phyloP scores from a whole-genome alignment of 1,140 invertebrate genomes.

The Aethina tumida region DNA sequence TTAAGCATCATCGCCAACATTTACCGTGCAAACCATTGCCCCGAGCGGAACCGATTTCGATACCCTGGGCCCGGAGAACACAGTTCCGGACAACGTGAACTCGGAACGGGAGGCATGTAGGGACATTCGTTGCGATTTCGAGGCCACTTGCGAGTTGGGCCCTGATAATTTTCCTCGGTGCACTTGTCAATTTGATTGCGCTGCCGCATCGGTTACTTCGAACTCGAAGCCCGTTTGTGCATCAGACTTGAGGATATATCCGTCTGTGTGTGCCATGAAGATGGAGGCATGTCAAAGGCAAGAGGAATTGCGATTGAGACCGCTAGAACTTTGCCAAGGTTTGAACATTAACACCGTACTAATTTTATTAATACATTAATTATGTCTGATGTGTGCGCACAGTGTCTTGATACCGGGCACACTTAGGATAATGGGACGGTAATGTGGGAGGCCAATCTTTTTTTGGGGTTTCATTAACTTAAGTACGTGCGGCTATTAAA shows the following conservation, averaged over 20 bases:
- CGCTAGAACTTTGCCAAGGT: slow-evolving; percentile 77
- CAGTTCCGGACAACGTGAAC: slow-evolving; percentile 20
- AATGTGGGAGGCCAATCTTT: too few relatives aligned
- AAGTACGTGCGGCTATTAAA: too few relatives aligned
- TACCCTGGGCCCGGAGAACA: slow-evolving; percentile 17
- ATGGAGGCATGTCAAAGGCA: slow-evolving; percentile 77
- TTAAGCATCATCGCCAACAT: too few relatives aligned
- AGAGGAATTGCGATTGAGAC: slow-evolving; percentile 65
- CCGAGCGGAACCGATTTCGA: slow-evolving; percentile 10
- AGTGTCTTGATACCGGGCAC: too few relatives aligned
- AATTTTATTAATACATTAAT: slow-evolving; percentile 19
- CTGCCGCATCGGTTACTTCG: slow-evolving; percentile 42
- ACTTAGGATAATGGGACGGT: too few relatives aligned
- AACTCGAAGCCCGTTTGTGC: slow-evolving; percentile 65
- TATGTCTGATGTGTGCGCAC: too few relatives aligned
- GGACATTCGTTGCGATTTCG: slow-evolving; percentile 73
- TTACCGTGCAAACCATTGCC: slow-evolving; percentile 18
- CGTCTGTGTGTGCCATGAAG: slow-evolving; percentile 76
- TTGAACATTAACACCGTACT: slow-evolving; percentile 23
- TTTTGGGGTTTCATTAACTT: too few relatives aligned
- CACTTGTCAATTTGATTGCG: slow-evolving; percentile 65
- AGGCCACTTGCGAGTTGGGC: slow-evolving; percentile 70
- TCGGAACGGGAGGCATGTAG: slow-evolving; percentile 56
- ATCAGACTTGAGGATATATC: slow-evolving; percentile 70
- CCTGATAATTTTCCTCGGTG: slow-evolving; percentile 65